Evolutionary conservation across 2,888 invertebrate genomes (phyloP), one percentile per base, ranked within the genome.

Genomic region (Homarus gammarus): DNA sequence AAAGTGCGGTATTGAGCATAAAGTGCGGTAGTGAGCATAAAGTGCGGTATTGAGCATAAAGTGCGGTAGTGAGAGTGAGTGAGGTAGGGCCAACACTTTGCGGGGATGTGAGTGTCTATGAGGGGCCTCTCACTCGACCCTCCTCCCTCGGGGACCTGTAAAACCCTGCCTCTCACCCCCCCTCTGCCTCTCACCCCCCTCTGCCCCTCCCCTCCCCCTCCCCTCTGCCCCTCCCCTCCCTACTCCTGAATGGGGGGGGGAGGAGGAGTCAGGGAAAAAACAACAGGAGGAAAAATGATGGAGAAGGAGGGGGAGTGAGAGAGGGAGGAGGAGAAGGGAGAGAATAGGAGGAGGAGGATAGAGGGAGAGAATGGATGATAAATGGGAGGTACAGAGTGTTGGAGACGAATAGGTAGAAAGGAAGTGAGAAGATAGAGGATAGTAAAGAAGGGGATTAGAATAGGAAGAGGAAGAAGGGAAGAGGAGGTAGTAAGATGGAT

Each of bases 91-190:
- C 78, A 78, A 75, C 85, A 85, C 85, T 77, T 84, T 85, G 77
- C 78, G 77, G 85, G 68, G 78, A 61, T 44, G 49, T 77, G 85
- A 85, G 85, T 77, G 78, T 77, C 44, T 49, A 49, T 33, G 85
- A 18, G 85, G 77, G 78, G 68, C 49, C 61, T n/a, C 56, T 68
- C 78, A 31, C 85, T 85, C 68, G 18, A 68, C 85, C 85, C 78
- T 77, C 85, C 44, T 78, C 85, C 85, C 85, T 68, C 10, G 78
- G 85, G 85, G 68, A 85, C 85, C 85, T 85, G 85, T 85, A 85
- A 85, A 85, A 85, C 85, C 61, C 68, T 8, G 18, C 68, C 78
- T 64, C 82, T 68, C 22, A 44, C 75, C 75, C 2, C 40, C 44
- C 31, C 72, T 72, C 31, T 38, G 36, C 12, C 33, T 36, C 31